These are phyloP conservation scores for Oriolus oriolus DNA, from an alignment of 2,113 vertebrate species.

Conservation along the genomic window DNA sequence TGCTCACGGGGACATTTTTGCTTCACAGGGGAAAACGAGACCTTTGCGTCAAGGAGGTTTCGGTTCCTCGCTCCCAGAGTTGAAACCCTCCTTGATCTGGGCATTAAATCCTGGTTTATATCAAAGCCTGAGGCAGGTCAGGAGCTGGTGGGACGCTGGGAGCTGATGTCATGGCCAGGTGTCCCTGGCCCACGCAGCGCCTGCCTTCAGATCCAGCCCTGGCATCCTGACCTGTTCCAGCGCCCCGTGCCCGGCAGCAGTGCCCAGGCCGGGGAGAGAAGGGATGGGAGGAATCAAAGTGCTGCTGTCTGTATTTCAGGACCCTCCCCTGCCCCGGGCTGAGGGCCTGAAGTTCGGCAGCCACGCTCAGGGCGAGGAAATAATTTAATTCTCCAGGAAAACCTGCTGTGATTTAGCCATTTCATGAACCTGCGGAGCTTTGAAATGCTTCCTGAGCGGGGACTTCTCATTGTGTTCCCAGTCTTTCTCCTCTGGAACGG, in stretches of 20 bases:
- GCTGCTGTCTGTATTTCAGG: background rate
- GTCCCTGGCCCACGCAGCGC: background rate
- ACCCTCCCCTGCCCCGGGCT: background rate
- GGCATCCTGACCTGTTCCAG: background rate
- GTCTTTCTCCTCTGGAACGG: background rate
- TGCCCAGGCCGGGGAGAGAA: background rate
- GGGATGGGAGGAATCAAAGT: background rate
- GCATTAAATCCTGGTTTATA: background rate
- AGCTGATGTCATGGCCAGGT: background rate
- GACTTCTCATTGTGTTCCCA: background rate
- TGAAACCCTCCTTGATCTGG: background rate
- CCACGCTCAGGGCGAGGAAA: background rate
- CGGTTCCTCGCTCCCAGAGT: background rate
- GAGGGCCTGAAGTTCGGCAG: background rate
- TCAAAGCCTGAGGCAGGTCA: background rate
- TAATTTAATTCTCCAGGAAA: slow-evolving; percentile 31
- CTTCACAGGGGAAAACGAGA: background rate
- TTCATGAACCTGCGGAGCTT: slow-evolving; percentile 24
- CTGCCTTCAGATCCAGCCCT: background rate
- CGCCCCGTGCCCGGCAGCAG: fast-evolving
- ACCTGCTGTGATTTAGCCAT: slow-evolving; percentile 58
- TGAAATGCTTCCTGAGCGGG: background rate
- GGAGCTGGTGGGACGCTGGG: background rate
- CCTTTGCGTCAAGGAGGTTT: background rate
- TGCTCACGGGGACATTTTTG: background rate